Evolutionary conservation across 1,140 invertebrate species (phyloP).

Genomic region (Whitmania pigra): DNA sequence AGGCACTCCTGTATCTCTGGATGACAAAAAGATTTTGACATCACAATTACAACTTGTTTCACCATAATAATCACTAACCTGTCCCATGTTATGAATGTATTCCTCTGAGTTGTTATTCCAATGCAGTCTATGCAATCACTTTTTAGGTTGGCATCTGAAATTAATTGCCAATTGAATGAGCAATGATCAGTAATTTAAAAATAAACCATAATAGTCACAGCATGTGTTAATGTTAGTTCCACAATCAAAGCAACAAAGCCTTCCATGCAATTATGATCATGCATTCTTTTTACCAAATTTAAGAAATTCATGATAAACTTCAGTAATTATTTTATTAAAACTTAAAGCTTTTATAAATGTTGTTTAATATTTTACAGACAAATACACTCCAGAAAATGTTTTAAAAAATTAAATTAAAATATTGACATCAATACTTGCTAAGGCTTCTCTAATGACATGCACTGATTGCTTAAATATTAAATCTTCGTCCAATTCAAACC

Average conservation of each 20-base stretch:
- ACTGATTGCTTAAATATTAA: conserved; percentile 62
- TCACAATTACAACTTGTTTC: neutral
- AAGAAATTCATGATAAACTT: neutral
- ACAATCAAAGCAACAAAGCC: neutral
- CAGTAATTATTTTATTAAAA: neutral
- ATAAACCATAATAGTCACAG: neutral
- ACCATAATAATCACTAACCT: conserved; percentile 31
- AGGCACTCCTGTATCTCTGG: conserved; percentile 56
- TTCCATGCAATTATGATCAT: neutral
- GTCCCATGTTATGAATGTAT: conserved; percentile 79
- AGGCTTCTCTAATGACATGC: conserved; percentile 53
- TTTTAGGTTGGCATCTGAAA: conserved; percentile 27
- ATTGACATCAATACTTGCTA: conserved; percentile 46
- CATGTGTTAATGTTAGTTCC: neutral
- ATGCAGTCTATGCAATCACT: conserved; percentile 55
- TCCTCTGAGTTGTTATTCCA: conserved; percentile 73
- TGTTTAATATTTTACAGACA: conserved; percentile 20
- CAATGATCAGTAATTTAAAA: conserved; percentile 22
- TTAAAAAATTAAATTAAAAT: neutral
- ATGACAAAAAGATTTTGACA: conserved; percentile 21
- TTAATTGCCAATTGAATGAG: neutral
- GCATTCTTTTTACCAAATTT: neutral
- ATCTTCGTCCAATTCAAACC: conserved; percentile 77
- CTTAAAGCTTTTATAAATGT: neutral
- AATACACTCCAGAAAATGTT: neutral